Evolutionary conservation across 2,113 vertebrate genomes (phyloP).

Genomic region (Mesoclemmys tuberculata): DNA sequence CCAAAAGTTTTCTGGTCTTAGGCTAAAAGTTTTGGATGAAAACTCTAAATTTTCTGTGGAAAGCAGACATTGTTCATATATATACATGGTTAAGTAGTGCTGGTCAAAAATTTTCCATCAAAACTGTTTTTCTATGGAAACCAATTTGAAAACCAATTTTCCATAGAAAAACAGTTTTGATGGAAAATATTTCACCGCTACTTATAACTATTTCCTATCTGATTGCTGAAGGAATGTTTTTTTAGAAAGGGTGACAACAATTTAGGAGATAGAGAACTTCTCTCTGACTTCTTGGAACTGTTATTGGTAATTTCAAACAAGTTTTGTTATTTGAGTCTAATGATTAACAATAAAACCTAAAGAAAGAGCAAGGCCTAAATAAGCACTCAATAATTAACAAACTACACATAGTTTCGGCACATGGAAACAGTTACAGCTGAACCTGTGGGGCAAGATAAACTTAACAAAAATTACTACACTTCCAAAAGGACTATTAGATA

Average conservation of each 20-base stretch:
- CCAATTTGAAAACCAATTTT: neutral
- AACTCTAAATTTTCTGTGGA: neutral
- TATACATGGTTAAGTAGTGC: neutral
- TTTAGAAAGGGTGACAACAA: conserved; percentile 1
- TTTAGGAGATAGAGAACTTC: conserved; percentile 33
- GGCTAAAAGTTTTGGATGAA: neutral
- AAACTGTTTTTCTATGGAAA: no score
- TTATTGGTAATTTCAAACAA: conserved; percentile 41
- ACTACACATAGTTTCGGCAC: conserved; percentile 64
- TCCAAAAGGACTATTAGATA: conserved; percentile 57
- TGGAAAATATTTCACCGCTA: neutral
- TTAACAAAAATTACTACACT: conserved; percentile 48
- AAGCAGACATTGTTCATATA: neutral
- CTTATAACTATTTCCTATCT: neutral
- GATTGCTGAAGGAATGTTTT: neutral
- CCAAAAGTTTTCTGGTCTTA: neutral
- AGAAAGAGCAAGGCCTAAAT: conserved; percentile 72
- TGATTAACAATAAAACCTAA: conserved; percentile 66
- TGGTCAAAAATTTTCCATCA: no score
- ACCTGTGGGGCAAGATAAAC: conserved; percentile 63
- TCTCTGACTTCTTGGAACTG: neutral
- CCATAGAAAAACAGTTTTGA: neutral
- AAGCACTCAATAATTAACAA: conserved; percentile 72
- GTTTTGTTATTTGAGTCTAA: conserved; percentile 65
- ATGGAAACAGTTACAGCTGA: conserved; percentile 76